phyloP scores from a whole-genome alignment of 64 coral and sea anemone genomes.

The Exaiptasia diaphana region DNA sequence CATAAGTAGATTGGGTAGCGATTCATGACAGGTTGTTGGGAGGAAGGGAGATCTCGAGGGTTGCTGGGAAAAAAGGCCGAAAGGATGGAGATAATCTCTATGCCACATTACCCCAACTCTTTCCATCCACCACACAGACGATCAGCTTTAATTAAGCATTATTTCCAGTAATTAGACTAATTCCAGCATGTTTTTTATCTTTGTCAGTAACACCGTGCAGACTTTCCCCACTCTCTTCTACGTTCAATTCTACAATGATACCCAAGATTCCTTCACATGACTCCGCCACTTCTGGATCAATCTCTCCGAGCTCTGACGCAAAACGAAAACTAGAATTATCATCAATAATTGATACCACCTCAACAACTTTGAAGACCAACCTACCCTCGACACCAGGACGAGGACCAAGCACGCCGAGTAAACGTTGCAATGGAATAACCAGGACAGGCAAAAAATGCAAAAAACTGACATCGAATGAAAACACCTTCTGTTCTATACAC shows the following conservation, averaged over 20 bases:
- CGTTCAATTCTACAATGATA: background rate
- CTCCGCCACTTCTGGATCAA: too few species aligned
- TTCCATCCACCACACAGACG: background rate
- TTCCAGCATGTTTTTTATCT: background rate
- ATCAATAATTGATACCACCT: conserved; percentile 21
- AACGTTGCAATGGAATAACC: conserved; percentile 67
- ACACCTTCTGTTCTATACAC: conserved; percentile 54
- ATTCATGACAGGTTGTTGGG: background rate
- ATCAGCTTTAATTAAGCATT: background rate
- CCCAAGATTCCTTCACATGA: background rate
- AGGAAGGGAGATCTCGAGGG: background rate
- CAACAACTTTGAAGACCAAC: conserved; percentile 46
- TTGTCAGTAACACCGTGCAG: background rate
- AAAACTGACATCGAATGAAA: conserved; percentile 50
- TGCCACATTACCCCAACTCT: background rate
- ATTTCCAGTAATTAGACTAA: too few species aligned
- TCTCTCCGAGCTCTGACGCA: background rate
- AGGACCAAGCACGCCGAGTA: conserved; percentile 4
- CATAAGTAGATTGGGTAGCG: background rate
- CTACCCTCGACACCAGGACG: background rate
- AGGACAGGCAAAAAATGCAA: conserved; percentile 80
- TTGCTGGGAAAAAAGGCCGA: background rate
- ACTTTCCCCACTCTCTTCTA: background rate
- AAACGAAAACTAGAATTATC: conserved; percentile 45
- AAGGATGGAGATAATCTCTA: background rate